A percentile compares a stretch with the other conserved stretches of the same genome.
Conservation (phyloP, 2,113 vertebrate species). For the Oophaga pumilio region DNA sequence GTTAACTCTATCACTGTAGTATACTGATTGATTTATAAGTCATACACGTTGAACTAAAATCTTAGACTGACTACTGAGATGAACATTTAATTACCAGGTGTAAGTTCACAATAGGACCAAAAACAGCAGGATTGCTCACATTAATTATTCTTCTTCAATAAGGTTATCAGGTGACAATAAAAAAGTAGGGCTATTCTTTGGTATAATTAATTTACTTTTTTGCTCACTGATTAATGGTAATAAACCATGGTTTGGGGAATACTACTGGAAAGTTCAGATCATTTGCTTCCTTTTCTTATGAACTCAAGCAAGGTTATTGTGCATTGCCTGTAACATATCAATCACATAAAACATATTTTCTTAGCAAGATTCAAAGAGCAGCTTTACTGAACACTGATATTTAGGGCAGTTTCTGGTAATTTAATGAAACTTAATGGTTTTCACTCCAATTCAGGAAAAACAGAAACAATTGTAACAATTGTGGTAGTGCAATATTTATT, state of each 20-base stretch:
- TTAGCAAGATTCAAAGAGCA: too few species aligned
- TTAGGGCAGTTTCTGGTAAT: too few species aligned
- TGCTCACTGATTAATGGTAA: neutral
- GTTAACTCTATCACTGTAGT: slow-evolving; percentile 15
- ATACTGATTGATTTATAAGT: neutral
- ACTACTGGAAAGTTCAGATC: neutral
- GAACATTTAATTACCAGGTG: slow-evolving; percentile 9
- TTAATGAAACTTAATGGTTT: too few species aligned
- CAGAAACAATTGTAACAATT: too few species aligned
- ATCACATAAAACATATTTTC: too few species aligned
- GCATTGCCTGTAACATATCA: neutral
- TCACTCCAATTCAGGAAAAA: too few species aligned
- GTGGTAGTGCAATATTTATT: too few species aligned
- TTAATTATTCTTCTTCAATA: slow-evolving; percentile 3
- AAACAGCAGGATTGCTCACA: neutral
- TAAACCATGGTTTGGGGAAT: neutral
- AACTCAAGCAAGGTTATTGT: neutral
- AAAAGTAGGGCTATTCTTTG: neutral
- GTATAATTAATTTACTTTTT: slow-evolving; percentile 1
- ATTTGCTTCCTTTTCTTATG: neutral
- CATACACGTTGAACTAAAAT: neutral
- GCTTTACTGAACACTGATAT: too few species aligned
- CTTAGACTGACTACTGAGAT: neutral
- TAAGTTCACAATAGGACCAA: neutral
- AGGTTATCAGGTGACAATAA: neutral